Conservation (phyloP, 2,113 vertebrate genomes). For the Neotragus moschatus region DNA sequence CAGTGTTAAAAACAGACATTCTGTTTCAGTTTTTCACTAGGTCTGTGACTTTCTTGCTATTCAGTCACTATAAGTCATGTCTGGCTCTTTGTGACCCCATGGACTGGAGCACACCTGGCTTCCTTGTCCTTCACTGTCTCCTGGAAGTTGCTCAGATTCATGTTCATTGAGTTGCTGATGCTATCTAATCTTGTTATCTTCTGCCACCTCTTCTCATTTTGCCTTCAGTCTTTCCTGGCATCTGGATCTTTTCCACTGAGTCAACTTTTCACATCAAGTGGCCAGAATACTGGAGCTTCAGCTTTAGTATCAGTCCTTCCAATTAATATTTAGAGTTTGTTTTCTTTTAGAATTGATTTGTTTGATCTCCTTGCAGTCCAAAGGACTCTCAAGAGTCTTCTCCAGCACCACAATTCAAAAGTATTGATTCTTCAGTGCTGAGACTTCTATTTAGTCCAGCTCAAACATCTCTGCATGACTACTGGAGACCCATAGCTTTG, state of each 20-base stretch:
- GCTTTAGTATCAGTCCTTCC: not conserved
- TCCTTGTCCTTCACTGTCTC: not conserved
- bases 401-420: not conserved
- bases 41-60: not conserved
- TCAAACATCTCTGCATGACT: not conserved
- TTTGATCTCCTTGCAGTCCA: not conserved
- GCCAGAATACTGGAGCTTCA: not conserved
- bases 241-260: not conserved
- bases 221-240: not conserved
- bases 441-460: not conserved
- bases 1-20: not conserved
- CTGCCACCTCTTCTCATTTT: not conserved
- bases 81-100: not conserved
- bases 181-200: not conserved
- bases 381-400: not conserved
- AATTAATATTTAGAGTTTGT: not conserved
- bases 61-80: not conserved
- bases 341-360: not conserved
- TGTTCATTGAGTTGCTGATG: not conserved
- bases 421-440: not conserved
- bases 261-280: not conserved
- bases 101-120: not conserved
- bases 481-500: not conserved
- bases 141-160: not conserved
- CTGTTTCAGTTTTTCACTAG: not conserved